Conservation (phyloP, 2,888 invertebrate species). For the Sycophila texana region DNA sequence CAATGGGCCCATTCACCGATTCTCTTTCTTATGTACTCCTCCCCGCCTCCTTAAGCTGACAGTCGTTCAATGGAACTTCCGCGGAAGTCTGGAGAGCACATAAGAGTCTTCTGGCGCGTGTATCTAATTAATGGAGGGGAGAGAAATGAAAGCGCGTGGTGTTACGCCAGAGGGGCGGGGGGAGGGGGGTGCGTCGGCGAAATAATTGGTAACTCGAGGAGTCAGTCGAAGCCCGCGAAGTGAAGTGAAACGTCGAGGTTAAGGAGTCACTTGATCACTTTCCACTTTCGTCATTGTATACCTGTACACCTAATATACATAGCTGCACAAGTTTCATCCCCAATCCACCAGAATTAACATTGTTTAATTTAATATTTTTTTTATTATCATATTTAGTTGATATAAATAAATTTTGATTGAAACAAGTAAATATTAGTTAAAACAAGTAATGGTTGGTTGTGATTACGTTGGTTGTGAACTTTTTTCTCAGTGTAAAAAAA, state of each 20-base stretch:
- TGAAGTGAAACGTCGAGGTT: neutral
- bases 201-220: slow-evolving; percentile 39
- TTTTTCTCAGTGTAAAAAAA: no score
- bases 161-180: neutral
- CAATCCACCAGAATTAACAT: no score
- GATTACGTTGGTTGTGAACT: no score
- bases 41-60: slow-evolving; percentile 16
- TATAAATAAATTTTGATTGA: no score
- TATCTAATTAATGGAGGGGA: slow-evolving; percentile 35
- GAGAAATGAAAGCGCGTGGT: neutral
- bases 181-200: neutral
- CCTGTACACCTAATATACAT: neutral
- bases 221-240: neutral
- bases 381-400: no score
- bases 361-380: no score
- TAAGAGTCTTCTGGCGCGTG: neutral
- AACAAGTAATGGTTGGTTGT: no score
- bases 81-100: slow-evolving; percentile 27
- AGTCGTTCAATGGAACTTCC: slow-evolving; percentile 48
- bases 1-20: slow-evolving; percentile 45
- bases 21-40: neutral
- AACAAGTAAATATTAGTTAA: no score
- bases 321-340: no score
- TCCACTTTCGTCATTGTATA: neutral
- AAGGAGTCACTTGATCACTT: neutral